phyloP scores from a whole-genome alignment of 2,797 vertebrate genomes.

The Poeciliopsis infans region DNA sequence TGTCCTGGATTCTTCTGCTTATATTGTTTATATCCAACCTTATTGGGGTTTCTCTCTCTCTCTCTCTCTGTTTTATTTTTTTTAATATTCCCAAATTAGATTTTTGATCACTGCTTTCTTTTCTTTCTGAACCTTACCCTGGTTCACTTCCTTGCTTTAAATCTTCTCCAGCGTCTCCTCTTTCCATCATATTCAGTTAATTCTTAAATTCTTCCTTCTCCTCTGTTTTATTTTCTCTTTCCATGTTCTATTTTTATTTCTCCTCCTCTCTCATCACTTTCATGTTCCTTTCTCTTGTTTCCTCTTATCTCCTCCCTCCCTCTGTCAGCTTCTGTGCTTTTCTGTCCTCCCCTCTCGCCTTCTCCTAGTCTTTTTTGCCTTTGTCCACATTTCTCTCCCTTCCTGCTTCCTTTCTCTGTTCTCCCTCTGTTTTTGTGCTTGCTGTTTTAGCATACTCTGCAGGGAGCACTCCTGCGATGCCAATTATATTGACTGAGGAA shows the following conservation, averaged over 20 bases:
- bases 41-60: constrained; percentile 2
- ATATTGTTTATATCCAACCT: constrained; percentile 20
- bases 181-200: background rate
- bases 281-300: constrained; percentile 31
- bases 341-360: constrained; percentile 38
- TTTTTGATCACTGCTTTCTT: constrained; percentile 12
- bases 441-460: constrained; percentile 82
- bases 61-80: background rate
- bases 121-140: background rate
- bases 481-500: constrained; percentile 84
- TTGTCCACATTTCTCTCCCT: constrained; percentile 55
- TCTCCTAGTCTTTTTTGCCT: constrained; percentile 38
- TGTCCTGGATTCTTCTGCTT: constrained; percentile 27
- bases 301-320: constrained; percentile 27
- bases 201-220: background rate
- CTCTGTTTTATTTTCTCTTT: constrained; percentile 2
- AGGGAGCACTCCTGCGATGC: constrained; percentile 81
- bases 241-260: constrained; percentile 31
- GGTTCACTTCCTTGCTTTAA: background rate
- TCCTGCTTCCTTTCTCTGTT: constrained; percentile 48
- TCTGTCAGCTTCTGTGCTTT: constrained; percentile 39
- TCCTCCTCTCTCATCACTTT: constrained; percentile 43
- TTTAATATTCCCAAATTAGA: constrained; percentile 5
- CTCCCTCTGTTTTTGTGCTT: constrained; percentile 70
- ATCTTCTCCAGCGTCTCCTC: constrained; percentile 8